Evolutionary conservation across 2,797 vertebrate species (phyloP).

Genomic region (Phalloptychus januarius): DNA sequence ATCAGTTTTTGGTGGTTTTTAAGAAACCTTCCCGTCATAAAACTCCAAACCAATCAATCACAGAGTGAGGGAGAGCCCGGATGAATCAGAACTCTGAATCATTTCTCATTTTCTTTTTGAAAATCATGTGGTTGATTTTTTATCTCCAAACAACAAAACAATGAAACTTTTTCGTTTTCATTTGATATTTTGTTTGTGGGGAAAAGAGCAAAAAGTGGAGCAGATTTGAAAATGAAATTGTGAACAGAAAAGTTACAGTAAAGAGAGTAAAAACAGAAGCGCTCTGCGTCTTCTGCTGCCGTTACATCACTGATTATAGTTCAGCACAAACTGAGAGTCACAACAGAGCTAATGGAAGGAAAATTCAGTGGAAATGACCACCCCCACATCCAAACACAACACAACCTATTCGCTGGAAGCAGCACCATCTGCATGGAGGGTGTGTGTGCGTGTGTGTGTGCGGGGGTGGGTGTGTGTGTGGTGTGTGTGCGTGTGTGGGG

Average conservation of each 20-base stretch:
- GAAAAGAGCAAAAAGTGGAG: background rate
- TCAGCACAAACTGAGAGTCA: background rate
- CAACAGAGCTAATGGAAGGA: background rate
- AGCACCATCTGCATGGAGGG: background rate
- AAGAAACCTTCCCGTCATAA: background rate
- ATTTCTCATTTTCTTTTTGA: background rate
- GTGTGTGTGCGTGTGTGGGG: background rate
- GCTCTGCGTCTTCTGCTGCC: background rate
- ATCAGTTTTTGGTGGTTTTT: background rate
- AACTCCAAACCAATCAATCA: background rate
- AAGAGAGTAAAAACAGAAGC: background rate
- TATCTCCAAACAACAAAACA: background rate
- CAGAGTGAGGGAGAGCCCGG: background rate
- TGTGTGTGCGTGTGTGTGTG: background rate
- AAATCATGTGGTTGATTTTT: background rate
- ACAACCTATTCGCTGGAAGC: slow-evolving; percentile 13
- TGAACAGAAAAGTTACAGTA: background rate
- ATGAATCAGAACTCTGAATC: background rate
- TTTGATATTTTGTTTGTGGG: background rate
- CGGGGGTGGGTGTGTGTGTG: background rate
- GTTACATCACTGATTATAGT: background rate
- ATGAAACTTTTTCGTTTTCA: background rate
- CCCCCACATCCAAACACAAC: too few relatives aligned
- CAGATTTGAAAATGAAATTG: background rate
- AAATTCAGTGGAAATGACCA: background rate